phyloP scores from a whole-genome alignment of 2,888 invertebrate genomes.

The Alitta virens region DNA sequence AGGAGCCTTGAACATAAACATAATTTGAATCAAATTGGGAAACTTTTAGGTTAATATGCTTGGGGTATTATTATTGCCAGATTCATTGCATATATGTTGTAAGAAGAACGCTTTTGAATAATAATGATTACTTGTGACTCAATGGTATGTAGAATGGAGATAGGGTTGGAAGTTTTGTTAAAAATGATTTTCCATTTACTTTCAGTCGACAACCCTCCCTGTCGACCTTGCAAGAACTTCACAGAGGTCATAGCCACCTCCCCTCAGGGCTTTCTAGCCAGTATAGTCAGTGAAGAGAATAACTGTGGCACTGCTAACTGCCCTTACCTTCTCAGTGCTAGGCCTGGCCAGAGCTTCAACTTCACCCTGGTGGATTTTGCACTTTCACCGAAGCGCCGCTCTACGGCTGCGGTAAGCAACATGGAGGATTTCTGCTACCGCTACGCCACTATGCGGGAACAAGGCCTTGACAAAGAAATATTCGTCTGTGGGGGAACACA shows the following conservation, averaged over 20 bases:
- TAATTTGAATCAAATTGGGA: no score
- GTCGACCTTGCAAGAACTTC: slow-evolving; percentile 5
- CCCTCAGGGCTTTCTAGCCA: slow-evolving; percentile 13
- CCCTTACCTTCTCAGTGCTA: slow-evolving; percentile 11
- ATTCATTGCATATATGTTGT: no score
- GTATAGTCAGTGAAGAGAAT: slow-evolving; percentile 4
- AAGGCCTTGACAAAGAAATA: slow-evolving; percentile 5
- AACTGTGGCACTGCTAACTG: slow-evolving; percentile 12
- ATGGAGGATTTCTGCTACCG: slow-evolving; percentile 13
- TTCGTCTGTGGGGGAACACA: slow-evolving; percentile 16
- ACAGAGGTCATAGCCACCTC: slow-evolving; percentile 6
- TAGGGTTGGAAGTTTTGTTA: no score
- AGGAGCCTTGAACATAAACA: no score
- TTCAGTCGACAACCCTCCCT: slow-evolving; percentile 10
- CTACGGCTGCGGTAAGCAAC: neutral
- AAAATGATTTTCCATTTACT: no score
- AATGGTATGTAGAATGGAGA: no score
- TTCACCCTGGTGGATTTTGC: slow-evolving; percentile 23
- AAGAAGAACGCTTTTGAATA: no score
- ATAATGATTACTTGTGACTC: no score
- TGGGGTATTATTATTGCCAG: no score
- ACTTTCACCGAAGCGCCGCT: slow-evolving; percentile 4
- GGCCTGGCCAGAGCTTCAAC: slow-evolving; percentile 20
- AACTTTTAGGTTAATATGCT: no score
- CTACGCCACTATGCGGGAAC: slow-evolving; percentile 18